Evolutionary conservation across 2,888 invertebrate genomes (phyloP).

Genomic region (Pardosa pseudoannulata): DNA sequence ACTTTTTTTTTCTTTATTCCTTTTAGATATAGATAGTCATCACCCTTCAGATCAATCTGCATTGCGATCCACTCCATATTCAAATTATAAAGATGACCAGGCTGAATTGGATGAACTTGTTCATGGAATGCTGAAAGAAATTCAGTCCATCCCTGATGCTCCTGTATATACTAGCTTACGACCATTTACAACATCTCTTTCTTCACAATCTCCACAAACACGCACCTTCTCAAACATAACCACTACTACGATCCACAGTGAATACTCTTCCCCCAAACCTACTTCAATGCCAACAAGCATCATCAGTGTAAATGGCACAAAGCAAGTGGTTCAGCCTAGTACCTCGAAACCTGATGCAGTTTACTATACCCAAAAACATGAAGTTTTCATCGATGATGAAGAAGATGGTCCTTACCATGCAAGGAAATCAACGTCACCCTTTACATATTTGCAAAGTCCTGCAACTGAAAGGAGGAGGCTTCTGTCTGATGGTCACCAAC

Average conservation of each 20-base stretch:
- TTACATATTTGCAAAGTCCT: constrained; percentile 84
- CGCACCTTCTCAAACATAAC: constrained; percentile 62
- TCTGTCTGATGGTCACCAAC: constrained; percentile 70
- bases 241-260: constrained; percentile 36
- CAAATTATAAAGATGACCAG: constrained; percentile 78
- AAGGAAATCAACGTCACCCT: constrained; percentile 90
- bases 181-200: constrained; percentile 73
- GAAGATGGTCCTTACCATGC: constrained; percentile 88
- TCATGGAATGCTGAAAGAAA: constrained; percentile 90
- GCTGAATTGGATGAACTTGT: constrained; percentile 85
- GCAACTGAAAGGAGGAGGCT: constrained; percentile 68
- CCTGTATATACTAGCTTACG: constrained; percentile 53
- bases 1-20: no score
- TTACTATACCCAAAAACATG: constrained; percentile 42
- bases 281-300: constrained; percentile 47
- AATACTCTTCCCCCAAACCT: constrained; percentile 38
- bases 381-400: constrained; percentile 65
- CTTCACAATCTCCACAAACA: constrained; percentile 51
- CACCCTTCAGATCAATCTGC: constrained; percentile 53
- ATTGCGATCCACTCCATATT: constrained; percentile 50
- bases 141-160: constrained; percentile 86
- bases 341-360: constrained; percentile 37
- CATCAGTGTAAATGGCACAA: constrained; percentile 66
- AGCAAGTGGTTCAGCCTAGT: constrained; percentile 36
- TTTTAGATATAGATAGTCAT: constrained; percentile 56